Percentiles rank a stretch among this genome's conserved stretches.
Evolutionary conservation across 92 coral and sea anemone species (phyloP).

Genomic region (Hydrozoanthus gracilis): DNA sequence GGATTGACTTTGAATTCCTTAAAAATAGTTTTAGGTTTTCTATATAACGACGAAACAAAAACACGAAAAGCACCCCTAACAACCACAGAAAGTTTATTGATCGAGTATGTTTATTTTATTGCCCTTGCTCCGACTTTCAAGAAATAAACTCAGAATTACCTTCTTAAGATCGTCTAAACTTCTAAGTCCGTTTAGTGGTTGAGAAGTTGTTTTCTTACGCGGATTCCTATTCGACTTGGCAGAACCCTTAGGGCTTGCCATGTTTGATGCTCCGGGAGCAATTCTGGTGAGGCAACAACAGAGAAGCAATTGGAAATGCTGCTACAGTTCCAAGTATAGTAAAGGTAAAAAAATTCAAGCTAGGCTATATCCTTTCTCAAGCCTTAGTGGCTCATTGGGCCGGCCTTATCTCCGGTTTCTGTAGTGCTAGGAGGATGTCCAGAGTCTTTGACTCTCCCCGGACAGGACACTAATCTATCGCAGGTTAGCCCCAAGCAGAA

Average conservation of each 20-base stretch:
- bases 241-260: neutral
- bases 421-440: too few relatives aligned
- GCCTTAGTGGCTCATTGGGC: too few relatives aligned
- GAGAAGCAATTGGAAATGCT: neutral
- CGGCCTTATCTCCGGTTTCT: too few relatives aligned
- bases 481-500: too few relatives aligned
- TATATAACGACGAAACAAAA: too few relatives aligned
- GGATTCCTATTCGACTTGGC: conserved; percentile 3
- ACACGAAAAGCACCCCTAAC: too few relatives aligned
- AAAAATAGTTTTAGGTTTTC: too few relatives aligned
- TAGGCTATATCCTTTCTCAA: too few relatives aligned
- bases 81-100: too few relatives aligned
- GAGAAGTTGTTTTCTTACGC: conserved; percentile 12
- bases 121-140: neutral
- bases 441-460: too few relatives aligned
- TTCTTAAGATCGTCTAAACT: conserved; percentile 83
- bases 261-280: neutral
- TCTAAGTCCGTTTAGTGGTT: conserved; percentile 60
- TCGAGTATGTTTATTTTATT: neutral
- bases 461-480: too few relatives aligned
- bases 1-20: too few relatives aligned
- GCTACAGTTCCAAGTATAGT: neutral
- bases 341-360: neutral
- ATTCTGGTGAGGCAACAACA: neutral
- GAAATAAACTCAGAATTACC: conserved; percentile 41